phyloP scores from a whole-genome alignment of 2,797 vertebrate species.

The Oryzias sinensis region DNA sequence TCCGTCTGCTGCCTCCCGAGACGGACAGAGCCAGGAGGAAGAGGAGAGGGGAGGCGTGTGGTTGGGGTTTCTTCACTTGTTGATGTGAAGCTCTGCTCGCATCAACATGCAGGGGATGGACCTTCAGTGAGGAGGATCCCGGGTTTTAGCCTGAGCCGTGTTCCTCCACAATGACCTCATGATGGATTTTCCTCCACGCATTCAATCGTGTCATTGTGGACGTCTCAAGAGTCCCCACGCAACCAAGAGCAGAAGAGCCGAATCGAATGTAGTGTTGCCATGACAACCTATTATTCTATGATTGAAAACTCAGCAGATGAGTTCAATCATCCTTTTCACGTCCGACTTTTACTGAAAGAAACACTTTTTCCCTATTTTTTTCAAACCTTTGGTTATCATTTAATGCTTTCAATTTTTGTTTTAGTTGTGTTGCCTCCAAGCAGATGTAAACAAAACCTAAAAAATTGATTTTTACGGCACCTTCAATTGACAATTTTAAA shows the following conservation, averaged over 20 bases:
- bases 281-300: slow-evolving; percentile 36
- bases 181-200: slow-evolving; percentile 23
- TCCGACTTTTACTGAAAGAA: background rate
- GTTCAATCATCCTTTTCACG: too few species aligned
- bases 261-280: slow-evolving; percentile 46
- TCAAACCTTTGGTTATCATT: background rate
- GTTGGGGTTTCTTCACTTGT: background rate
- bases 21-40: slow-evolving; percentile 10
- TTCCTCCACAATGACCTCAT: slow-evolving; percentile 10
- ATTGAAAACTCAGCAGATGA: too few species aligned
- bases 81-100: background rate
- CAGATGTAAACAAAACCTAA: too few species aligned
- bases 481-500: too few species aligned
- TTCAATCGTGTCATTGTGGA: slow-evolving; percentile 24
- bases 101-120: background rate
- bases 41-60: slow-evolving; percentile 11
- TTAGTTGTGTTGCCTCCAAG: too few species aligned
- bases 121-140: slow-evolving; percentile 10
- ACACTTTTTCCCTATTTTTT: background rate
- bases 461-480: too few species aligned
- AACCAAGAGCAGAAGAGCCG: slow-evolving; percentile 33
- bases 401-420: too few species aligned
- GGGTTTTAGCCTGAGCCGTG: slow-evolving; percentile 4
- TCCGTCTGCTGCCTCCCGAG: slow-evolving; percentile 59
- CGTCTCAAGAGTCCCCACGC: slow-evolving; percentile 22